phyloP scores from a whole-genome alignment of 2,888 invertebrate genomes.

The Invenusta paracnida region DNA sequence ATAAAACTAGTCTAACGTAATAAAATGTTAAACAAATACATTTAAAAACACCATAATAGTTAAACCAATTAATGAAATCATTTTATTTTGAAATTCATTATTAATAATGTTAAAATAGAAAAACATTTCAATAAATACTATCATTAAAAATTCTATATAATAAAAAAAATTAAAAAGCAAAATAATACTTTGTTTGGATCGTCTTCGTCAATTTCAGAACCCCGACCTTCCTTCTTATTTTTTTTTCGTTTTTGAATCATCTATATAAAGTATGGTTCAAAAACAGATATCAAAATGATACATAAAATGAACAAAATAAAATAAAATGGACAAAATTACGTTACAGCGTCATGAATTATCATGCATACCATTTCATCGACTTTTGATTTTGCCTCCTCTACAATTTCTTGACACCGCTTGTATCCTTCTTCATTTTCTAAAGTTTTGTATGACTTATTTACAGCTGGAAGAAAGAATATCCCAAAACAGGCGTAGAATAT shows the following conservation, averaged over 20 bases:
- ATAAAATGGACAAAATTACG: background rate
- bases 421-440: slow-evolving; percentile 88
- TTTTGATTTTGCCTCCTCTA: slow-evolving; percentile 89
- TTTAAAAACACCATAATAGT: too few relatives aligned
- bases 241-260: slow-evolving; percentile 36
- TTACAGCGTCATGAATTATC: background rate
- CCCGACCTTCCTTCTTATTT: slow-evolving; percentile 37
- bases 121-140: too few relatives aligned
- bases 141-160: background rate
- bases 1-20: too few relatives aligned
- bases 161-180: background rate
- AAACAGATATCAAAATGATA: too few relatives aligned
- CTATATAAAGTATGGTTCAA: too few relatives aligned
- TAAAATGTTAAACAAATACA: too few relatives aligned
- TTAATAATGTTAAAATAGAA: too few relatives aligned
- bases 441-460: slow-evolving; percentile 85
- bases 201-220: slow-evolving; percentile 34
- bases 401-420: slow-evolving; percentile 86
- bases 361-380: slow-evolving; percentile 71
- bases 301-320: background rate
- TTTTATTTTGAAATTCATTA: too few relatives aligned
- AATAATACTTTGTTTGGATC: slow-evolving; percentile 32
- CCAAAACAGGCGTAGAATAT: too few relatives aligned
- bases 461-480: slow-evolving; percentile 32
- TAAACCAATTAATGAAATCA: too few relatives aligned